A percentile compares a stretch with the other conserved stretches of the same genome.
Conservation (phyloP, 2,797 vertebrate genomes). For the Danio tinwini region DNA sequence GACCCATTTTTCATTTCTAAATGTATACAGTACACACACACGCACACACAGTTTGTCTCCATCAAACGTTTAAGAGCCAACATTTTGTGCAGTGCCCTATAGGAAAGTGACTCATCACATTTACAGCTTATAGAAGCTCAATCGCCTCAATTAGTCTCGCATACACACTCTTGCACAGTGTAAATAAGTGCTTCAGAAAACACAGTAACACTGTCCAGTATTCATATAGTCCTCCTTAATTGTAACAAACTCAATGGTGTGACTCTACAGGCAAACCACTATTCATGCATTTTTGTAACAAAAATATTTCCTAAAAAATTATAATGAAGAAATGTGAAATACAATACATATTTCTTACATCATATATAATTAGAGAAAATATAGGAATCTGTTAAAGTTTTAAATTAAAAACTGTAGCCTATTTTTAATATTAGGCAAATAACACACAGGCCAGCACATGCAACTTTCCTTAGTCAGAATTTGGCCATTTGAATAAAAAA, state of each 20-base stretch:
- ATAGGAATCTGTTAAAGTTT: no score
- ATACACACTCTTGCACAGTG: background rate
- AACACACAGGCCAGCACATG: no score
- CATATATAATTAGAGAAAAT: no score
- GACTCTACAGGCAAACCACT: no score
- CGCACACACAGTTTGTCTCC: background rate
- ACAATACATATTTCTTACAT: no score
- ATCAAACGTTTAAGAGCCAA: background rate
- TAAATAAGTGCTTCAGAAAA: slow-evolving; percentile 21
- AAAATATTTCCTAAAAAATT: no score
- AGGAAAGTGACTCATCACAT: slow-evolving; percentile 43
- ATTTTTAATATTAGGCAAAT: no score
- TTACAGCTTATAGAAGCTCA: slow-evolving; percentile 21
- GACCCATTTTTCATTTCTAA: slow-evolving; percentile 55
- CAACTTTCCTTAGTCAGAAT: no score
- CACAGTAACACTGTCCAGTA: background rate
- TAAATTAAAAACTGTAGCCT: no score
- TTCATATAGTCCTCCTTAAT: background rate
- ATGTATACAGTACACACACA: slow-evolving; percentile 16
- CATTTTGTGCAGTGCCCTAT: background rate
- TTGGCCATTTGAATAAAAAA: no score
- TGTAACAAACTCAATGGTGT: background rate
- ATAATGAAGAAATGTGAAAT: no score
- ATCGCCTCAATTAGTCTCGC: background rate
- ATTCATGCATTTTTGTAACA: no score